These are phyloP conservation scores for Castor canadensis DNA, from an alignment of 2,113 vertebrate genomes.

Conservation along the genomic window DNA sequence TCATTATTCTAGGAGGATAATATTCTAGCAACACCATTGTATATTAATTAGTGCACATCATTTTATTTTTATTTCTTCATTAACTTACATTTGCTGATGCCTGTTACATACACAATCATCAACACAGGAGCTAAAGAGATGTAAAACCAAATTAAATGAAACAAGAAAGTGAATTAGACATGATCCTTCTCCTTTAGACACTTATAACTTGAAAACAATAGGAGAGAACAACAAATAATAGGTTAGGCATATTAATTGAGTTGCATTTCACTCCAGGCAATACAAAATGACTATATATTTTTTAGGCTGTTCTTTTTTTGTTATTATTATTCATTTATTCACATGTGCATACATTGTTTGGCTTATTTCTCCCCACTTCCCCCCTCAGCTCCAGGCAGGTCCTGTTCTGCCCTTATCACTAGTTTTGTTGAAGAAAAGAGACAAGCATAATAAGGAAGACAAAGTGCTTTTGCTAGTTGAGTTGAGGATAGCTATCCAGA, in stretches of 20 bases:
- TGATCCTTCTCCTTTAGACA: background rate
- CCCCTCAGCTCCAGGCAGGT: too few species aligned
- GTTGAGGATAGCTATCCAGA: too few species aligned
- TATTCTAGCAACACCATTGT: background rate
- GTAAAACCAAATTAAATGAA: background rate
- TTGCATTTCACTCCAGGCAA: background rate
- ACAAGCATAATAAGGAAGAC: too few species aligned
- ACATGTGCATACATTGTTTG: too few species aligned
- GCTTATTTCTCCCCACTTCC: too few species aligned
- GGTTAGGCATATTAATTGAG: background rate
- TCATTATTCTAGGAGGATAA: background rate
- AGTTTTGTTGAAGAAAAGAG: too few species aligned
- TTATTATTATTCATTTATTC: too few species aligned
- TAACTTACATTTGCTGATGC: background rate
- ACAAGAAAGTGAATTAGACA: background rate
- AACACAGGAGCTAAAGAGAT: background rate
- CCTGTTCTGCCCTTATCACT: too few species aligned
- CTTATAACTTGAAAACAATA: background rate
- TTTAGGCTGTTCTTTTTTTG: too few species aligned
- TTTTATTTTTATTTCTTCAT: constrained; percentile 1
- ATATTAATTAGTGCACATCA: background rate
- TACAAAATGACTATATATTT: background rate
- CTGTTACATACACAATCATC: background rate
- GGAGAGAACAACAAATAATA: background rate
- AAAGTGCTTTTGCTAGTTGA: too few species aligned